A percentile compares a stretch with the other conserved stretches of the same genome.
phyloP scores from a whole-genome alignment of 1,140 invertebrate species.

The Drosophila ogumai region DNA sequence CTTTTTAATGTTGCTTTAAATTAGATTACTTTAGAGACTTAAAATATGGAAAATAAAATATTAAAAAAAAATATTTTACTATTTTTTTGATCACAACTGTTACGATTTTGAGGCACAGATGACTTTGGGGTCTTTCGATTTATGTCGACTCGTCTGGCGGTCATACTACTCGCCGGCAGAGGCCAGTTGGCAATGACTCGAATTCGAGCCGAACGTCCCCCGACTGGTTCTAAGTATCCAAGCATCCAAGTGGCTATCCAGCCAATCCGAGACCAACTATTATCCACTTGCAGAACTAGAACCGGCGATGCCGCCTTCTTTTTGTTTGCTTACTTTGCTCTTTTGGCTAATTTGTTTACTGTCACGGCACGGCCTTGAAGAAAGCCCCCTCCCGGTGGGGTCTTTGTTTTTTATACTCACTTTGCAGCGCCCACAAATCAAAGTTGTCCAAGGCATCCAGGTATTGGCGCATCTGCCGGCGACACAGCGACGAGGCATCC shows the following conservation, averaged over 20 bases:
- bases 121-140: slow-evolving; percentile 79
- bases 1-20: not conserved
- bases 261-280: slow-evolving; percentile 1
- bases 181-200: slow-evolving; percentile 77
- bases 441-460: slow-evolving; percentile 75
- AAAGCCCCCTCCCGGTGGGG: not conserved
- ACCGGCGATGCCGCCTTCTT: slow-evolving; percentile 6
- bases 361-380: slow-evolving; percentile 13
- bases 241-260: slow-evolving; percentile 7
- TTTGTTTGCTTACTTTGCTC: not conserved
- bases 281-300: slow-evolving; percentile 47
- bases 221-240: slow-evolving; percentile 28
- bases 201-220: slow-evolving; percentile 51
- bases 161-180: slow-evolving; percentile 36
- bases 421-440: slow-evolving; percentile 82
- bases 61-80: not conserved
- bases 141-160: slow-evolving; percentile 74
- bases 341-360: slow-evolving; percentile 33
- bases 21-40: not conserved
- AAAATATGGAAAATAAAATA: not conserved
- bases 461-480: slow-evolving; percentile 69
- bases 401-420: slow-evolving; percentile 59
- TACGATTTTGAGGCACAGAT: slow-evolving; percentile 65
- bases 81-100: slow-evolving; percentile 26
- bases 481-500: slow-evolving; percentile 65